These are phyloP conservation scores for Aleadryas rufinucha DNA, from an alignment of 2,113 vertebrate species.

Conservation along the genomic window DNA sequence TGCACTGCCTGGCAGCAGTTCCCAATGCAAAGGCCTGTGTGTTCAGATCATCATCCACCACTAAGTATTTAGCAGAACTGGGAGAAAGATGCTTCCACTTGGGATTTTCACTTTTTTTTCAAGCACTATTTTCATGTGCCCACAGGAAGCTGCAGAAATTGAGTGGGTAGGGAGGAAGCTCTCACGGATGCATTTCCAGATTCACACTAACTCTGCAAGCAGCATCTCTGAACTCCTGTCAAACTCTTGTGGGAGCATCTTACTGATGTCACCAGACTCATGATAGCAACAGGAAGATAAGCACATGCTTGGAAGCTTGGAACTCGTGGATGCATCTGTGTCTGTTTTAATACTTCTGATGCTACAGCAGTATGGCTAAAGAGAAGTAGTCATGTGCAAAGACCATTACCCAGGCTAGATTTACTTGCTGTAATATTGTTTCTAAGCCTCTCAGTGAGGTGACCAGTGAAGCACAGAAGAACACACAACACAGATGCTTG, in stretches of 20 bases:
- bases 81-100: neutral
- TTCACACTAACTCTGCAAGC: neutral
- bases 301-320: neutral
- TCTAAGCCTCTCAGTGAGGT: neutral
- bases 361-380: neutral
- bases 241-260: neutral
- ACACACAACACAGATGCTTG: neutral
- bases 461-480: neutral
- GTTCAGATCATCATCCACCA: neutral
- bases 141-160: neutral
- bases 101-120: neutral
- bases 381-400: fast-evolving
- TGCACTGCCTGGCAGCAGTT: neutral
- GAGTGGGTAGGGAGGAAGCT: neutral
- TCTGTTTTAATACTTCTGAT: neutral
- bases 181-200: neutral
- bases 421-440: neutral
- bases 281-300: neutral
- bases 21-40: neutral
- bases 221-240: neutral
- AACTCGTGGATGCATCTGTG: fast-evolving
- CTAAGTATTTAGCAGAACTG: neutral
- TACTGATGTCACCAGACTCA: neutral
- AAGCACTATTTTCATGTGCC: neutral
- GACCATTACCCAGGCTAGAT: neutral